Base-by-base conservation (phyloP, 2,113 vertebrate genomes). In the Syngnathus scovelli region DNA sequence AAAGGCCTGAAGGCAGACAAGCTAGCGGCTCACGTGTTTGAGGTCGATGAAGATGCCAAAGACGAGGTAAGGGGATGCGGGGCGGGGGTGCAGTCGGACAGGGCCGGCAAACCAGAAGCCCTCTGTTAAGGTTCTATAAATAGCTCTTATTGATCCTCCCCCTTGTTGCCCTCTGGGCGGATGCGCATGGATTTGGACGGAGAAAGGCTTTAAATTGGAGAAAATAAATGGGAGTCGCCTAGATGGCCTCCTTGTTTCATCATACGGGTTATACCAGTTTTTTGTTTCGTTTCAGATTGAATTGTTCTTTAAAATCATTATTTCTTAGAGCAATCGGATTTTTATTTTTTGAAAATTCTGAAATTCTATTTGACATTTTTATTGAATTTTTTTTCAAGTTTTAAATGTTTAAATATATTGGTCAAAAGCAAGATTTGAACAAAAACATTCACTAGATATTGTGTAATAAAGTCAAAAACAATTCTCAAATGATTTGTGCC, bases 11-110 rank as follows among this genome's bases (percentile, higher is more conserved):
- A 95, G 87, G 92, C 92, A 2, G 97, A 98, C 83, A 99, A 98
- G 88, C 94, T 96, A 78, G 95, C 95, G 21, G 90, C 80, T 79
- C 96, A 99, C 3, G 84, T 94, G 39, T 99, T 97, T 79, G 96
- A 98, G 88, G 90, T 95, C 52, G 97, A 99, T 80, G 97, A 99
- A 85, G 96, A 97, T 69, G 92, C 95, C 54, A 98, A 97, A 88
- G 97, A 99, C 85, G 97, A 90, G 86, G 89, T 89, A 76, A 83
- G 87, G 7, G 12, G 23, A 3, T 18, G 36, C 1, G 13, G 33
- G 49, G 19, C n/a, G 16, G 41, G 39, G 41, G 41, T 4, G 43
- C 54, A 11, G 55, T 60, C 74, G 43, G 16, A 54, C 48, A 60
- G 65, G 62, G 59, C 19, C n/a, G 2, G 23, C 41, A 61, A 87